Evolutionary conservation across 2,113 vertebrate genomes (phyloP).

Genomic region (Naja naja): DNA sequence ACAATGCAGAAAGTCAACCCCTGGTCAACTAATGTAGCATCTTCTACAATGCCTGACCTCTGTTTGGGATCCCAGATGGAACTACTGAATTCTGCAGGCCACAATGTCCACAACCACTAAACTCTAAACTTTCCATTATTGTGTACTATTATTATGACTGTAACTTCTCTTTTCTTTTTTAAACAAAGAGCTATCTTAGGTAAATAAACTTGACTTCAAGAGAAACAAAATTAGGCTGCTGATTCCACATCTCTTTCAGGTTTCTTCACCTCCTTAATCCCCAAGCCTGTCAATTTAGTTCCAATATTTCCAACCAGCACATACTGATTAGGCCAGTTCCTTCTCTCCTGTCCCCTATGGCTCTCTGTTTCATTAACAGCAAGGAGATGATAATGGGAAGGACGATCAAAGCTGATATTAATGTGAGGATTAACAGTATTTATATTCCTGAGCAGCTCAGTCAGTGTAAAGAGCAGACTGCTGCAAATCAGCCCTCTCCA

Average conservation of each 20-base stretch:
- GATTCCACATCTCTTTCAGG: conserved; percentile 47
- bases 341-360: conserved; percentile 54
- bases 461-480: conserved; percentile 23
- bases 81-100: background rate
- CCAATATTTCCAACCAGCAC: conserved; percentile 46
- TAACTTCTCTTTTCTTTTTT: background rate
- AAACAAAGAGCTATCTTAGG: background rate
- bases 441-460: conserved; percentile 62
- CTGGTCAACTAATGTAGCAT: background rate
- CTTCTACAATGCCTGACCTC: background rate
- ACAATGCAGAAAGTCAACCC: background rate
- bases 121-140: background rate
- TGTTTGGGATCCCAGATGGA: background rate
- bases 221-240: background rate
- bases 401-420: conserved; percentile 68
- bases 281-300: conserved; percentile 56
- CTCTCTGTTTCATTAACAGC: conserved; percentile 65
- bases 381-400: conserved; percentile 65
- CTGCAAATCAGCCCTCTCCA: conserved; percentile 57
- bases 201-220: background rate
- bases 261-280: conserved; percentile 44
- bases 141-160: background rate
- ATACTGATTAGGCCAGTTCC: conserved; percentile 53
- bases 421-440: conserved; percentile 61
- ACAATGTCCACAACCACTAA: background rate